Evolutionary conservation across 2,888 invertebrate species (phyloP), one percentile per base, ranked within the genome.

Genomic region (Crossocerus cetratus): DNA sequence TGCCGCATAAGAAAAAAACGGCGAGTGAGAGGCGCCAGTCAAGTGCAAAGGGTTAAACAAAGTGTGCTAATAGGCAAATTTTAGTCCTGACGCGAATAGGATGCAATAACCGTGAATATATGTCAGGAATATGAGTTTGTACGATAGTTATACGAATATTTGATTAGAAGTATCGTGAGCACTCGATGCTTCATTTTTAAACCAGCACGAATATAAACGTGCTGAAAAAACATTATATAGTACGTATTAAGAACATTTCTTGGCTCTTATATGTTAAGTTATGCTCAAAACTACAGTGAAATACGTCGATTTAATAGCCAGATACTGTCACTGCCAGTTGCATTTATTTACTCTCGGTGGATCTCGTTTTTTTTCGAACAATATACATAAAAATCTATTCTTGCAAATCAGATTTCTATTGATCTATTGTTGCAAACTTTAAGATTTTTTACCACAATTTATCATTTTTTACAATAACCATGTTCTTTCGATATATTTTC

Each of bases 331-430:
- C 81, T 81, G 78, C 73, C 73, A 68, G n/a, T 67, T 83, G 82
- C 84, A 83, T 84, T 83, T 83, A 71, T 58, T 8, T 63, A n/a
- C 23, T 65, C 61, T 53, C 63, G 49, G 62, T 16, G 42, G 62
- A 65, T 68, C 61, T 76, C 64, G 55, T 63, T 60, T 66, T 78
- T 65, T 56, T 63, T 57, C 22, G 32, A 23, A 44, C 20, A 58
- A 20, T 23, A 49, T 57, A 4, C 22, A 49, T 32, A 43, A 11
- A 63, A 42, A 23, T 58, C n/a, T 8, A 65, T 53, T 57, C 42
- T 54, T 45, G 8, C n/a, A 54, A 23, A n/a, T 21, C 54, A n/a
- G n/a, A n/a, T n/a, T n/a, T n/a, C n/a, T n/a, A n/a, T n/a, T n/a
- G n/a, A n/a, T n/a, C n/a, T n/a, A n/a, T 32, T 16, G 42, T 62